phyloP scores from a whole-genome alignment of 2,797 vertebrate genomes.

The Tragopan temminckii region DNA sequence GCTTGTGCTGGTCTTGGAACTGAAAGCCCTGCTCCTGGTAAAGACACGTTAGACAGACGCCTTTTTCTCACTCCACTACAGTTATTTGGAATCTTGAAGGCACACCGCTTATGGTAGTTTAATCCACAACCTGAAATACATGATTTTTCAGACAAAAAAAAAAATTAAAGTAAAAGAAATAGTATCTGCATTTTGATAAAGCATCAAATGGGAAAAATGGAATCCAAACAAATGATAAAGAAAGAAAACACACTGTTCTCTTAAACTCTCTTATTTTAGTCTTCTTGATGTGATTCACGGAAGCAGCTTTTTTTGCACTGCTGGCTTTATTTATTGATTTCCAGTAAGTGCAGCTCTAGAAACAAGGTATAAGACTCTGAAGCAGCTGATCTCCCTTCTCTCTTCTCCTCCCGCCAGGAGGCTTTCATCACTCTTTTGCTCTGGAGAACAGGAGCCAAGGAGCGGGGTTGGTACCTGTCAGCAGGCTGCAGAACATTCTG shows the following conservation, averaged over 20 bases:
- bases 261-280: background rate
- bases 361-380: background rate
- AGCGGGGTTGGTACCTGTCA: conserved; percentile 11
- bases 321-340: background rate
- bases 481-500: background rate
- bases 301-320: background rate
- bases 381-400: background rate
- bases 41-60: conserved; percentile 93
- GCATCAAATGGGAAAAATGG: background rate
- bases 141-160: background rate
- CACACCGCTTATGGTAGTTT: conserved; percentile 98
- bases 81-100: conserved; percentile 99
- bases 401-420: background rate
- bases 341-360: background rate
- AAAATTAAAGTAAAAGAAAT: background rate
- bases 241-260: background rate
- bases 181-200: background rate
- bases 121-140: conserved; percentile 91
- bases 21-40: conserved; percentile 91
- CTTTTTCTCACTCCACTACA: conserved; percentile 95
- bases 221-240: background rate
- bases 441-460: background rate
- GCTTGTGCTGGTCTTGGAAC: conserved; percentile 87
- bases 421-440: conserved; percentile 2
- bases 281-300: background rate